Percentiles rank a stretch among this genome's conserved stretches.
Evolutionary conservation across 2,888 invertebrate species (phyloP).

Genomic region (Apeira syringaria): DNA sequence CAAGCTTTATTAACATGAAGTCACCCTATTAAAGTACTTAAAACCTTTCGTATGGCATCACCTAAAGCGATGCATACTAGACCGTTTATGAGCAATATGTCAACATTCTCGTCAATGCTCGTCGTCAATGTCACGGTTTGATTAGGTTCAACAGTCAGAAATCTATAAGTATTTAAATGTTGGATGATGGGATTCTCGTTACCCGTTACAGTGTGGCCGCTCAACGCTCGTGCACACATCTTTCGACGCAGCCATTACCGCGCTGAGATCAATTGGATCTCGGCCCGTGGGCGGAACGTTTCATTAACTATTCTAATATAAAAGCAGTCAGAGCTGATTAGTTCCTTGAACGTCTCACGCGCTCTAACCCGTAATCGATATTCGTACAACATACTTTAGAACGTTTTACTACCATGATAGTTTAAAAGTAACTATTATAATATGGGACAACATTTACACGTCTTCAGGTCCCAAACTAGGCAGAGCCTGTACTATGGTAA

Average conservation of each 20-base stretch:
- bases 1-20: conserved; percentile 18
- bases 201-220: conserved; percentile 40
- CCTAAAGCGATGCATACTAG: conserved; percentile 27
- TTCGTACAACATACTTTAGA: conserved; percentile 48
- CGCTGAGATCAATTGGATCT: conserved; percentile 72
- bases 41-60: conserved; percentile 29
- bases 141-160: conserved; percentile 51
- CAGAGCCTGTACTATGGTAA: too few relatives aligned
- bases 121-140: conserved; percentile 39
- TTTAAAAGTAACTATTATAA: too few relatives aligned
- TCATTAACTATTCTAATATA: conserved; percentile 79
- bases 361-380: conserved; percentile 51
- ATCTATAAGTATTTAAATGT: conserved; percentile 55
- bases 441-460: too few relatives aligned
- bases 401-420: conserved; percentile 36
- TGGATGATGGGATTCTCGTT: conserved; percentile 54
- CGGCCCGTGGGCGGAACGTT: conserved; percentile 72
- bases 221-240: conserved; percentile 57
- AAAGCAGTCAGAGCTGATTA: conserved; percentile 74
- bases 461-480: too few relatives aligned
- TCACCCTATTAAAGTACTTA: conserved; percentile 22
- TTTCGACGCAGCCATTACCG: conserved; percentile 71
- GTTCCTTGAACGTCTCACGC: conserved; percentile 59
- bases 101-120: conserved; percentile 32
- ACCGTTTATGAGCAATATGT: conserved; percentile 30